Evolutionary conservation across 2,113 vertebrate species (phyloP).

Genomic region (Propithecus coquereli): DNA sequence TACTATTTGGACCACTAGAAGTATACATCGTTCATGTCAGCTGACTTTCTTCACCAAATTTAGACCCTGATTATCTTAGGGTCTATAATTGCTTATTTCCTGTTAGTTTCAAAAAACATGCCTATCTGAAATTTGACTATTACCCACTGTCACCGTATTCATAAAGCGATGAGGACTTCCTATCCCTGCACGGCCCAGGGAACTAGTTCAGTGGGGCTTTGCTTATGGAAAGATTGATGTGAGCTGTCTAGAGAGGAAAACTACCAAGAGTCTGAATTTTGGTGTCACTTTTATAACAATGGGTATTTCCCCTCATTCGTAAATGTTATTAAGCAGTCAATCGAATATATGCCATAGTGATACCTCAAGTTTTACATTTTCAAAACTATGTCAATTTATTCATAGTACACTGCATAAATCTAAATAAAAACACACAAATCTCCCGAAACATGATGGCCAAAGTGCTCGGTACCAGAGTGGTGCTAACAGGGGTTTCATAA

Average conservation of each 20-base stretch:
- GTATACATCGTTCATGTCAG: not conserved
- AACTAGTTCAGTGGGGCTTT: not conserved
- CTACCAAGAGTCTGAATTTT: not conserved
- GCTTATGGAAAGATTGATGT: not conserved
- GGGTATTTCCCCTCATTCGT: not conserved
- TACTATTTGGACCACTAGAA: not conserved
- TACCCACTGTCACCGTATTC: not conserved
- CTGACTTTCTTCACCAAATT: not conserved
- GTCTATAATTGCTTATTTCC: not conserved
- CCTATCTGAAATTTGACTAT: not conserved
- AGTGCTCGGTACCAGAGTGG: not conserved
- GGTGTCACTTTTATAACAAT: not conserved
- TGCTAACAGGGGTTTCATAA: not conserved
- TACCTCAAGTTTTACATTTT: not conserved
- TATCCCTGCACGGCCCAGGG: not conserved
- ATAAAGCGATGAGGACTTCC: not conserved
- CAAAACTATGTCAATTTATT: not conserved
- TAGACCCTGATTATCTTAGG: not conserved
- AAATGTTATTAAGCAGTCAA: not conserved
- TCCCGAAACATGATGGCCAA: not conserved
- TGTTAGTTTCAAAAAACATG: not conserved
- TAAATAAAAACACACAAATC: not conserved
- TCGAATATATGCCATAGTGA: not conserved
- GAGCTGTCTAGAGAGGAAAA: not conserved
- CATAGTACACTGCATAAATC: not conserved